Evolutionary conservation across 2,888 invertebrate genomes (phyloP).

Genomic region (Amphiduros pacificus): DNA sequence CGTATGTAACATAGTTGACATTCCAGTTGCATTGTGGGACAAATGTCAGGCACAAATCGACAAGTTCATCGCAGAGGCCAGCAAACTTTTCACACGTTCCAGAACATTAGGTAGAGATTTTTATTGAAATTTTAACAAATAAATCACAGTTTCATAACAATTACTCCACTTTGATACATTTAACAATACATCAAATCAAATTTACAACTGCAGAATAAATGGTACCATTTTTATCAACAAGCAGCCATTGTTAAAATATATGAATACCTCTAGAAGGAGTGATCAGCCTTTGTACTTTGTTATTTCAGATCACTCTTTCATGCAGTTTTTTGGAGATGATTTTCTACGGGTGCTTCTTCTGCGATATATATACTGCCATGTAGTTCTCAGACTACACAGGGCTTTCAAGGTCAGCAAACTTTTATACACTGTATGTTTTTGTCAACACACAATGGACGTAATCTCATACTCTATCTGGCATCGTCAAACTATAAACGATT

Average conservation of each 20-base stretch:
- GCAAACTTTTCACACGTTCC: constrained; percentile 78
- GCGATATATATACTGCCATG: constrained; percentile 91
- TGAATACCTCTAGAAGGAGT: neutral
- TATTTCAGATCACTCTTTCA: constrained; percentile 60
- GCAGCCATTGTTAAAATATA: neutral
- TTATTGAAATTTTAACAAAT: neutral
- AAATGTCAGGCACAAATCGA: constrained; percentile 85
- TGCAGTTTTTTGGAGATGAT: constrained; percentile 93
- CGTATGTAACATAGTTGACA: constrained; percentile 83
- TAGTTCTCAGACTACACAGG: constrained; percentile 84
- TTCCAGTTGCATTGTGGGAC: constrained; percentile 87
- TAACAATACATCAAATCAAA: no score
- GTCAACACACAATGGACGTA: no score
- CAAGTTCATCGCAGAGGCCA: constrained; percentile 86
- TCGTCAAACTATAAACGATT: no score
- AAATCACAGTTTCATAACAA: no score
- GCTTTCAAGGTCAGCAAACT: constrained; percentile 65
- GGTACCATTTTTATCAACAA: no score
- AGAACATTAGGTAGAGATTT: constrained; percentile 70
- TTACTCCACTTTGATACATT: no score
- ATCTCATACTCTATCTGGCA: no score
- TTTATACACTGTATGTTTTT: neutral
- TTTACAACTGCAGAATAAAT: no score
- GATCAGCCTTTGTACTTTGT: neutral
- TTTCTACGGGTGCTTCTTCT: constrained; percentile 85